Base-by-base conservation (phyloP, 2,888 invertebrate species). In the Sisyra terminalis region DNA sequence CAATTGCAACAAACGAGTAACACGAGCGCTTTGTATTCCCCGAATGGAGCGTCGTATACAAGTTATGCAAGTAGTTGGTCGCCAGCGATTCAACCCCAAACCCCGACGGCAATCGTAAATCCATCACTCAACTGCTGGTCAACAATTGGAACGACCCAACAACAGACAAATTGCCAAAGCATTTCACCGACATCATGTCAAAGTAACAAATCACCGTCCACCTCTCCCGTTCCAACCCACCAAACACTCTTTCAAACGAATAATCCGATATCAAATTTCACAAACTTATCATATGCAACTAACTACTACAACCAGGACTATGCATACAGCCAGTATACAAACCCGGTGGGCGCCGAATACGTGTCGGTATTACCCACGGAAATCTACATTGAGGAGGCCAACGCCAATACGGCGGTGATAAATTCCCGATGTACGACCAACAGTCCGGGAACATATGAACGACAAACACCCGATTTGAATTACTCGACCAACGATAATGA, bases 111-210 rank as follows among this genome's bases (percentile, higher is more conserved):
- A 7, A 55, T 60, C 11, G 53, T 61, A 46, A 55, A 56, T 35
- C 55, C 61, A 6, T 50, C 61, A 1, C 55, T 64, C 30, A 64
- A 63, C 48, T 64, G 64, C 49, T 64, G 64, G 64, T 60, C 62
- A 3, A 58, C 62, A 3, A 59, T 63, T n/a, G 59, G 59, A 48
- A 60, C 63, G 3, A 24, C 24, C 3, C 24, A 24, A 24, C 60
- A 62, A 3, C 60, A 61, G 2, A 60, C 61, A 3, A 59, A 60
- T 3, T 59, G 60, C 45, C 59, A 61, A 48, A 43, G 35, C 38
- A 16, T 32, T 11, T 43, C 43, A 15, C 43, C 43, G 4, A 50
- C 58, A 24, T 55, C 57, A 8, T 49, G 58, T 7, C 58, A 58
- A 42, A 57, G 59, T 2, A 60, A 56, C 44, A 61, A 62, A 48